Evolutionary conservation across 37 sponge, comb jelly and placozoan genomes (phyloP).

Genomic region (Tethya wilhelma): DNA sequence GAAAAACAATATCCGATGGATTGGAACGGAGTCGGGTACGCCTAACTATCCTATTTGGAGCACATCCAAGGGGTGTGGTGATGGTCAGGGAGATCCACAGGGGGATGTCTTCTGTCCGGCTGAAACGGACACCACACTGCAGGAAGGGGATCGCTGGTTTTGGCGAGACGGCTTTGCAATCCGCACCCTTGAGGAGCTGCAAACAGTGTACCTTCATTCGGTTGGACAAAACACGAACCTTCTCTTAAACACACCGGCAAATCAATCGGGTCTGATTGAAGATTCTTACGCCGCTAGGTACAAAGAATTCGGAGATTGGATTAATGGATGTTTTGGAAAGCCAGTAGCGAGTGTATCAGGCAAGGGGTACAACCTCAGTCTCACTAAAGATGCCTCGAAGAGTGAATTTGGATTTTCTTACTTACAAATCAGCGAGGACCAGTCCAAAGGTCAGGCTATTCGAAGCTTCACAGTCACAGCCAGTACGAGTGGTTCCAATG

Average conservation of each 20-base stretch:
- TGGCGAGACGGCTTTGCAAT: conserved; percentile 17
- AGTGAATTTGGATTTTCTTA: conserved; percentile 5
- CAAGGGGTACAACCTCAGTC: neutral
- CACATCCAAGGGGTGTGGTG: conserved; percentile 20
- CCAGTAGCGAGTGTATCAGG: conserved; percentile 13
- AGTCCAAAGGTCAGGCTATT: conserved; percentile 30
- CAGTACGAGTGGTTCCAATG: neutral
- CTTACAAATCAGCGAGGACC: conserved; percentile 38
- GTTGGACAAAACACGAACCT: conserved; percentile 51
- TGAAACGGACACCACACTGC: conserved; percentile 64
- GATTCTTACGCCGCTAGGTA: conserved; percentile 2
- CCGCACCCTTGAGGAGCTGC: conserved; percentile 26
- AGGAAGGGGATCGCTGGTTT: conserved; percentile 45
- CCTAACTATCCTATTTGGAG: conserved; percentile 65
- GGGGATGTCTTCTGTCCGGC: conserved; percentile 63
- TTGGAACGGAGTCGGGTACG: conserved; percentile 54
- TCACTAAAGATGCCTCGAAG: neutral
- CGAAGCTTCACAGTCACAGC: conserved; percentile 21
- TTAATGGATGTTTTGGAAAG: conserved; percentile 14
- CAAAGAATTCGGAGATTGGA: conserved; percentile 33
- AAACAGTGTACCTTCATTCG: conserved; percentile 36
- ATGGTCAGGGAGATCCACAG: conserved; percentile 24
- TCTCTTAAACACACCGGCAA: conserved; percentile 40
- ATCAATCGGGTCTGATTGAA: conserved; percentile 26
- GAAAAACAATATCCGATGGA: conserved; percentile 58